These are phyloP conservation scores for Limanda limanda DNA, from an alignment of 2,113 vertebrate genomes.

Conservation along the genomic window DNA sequence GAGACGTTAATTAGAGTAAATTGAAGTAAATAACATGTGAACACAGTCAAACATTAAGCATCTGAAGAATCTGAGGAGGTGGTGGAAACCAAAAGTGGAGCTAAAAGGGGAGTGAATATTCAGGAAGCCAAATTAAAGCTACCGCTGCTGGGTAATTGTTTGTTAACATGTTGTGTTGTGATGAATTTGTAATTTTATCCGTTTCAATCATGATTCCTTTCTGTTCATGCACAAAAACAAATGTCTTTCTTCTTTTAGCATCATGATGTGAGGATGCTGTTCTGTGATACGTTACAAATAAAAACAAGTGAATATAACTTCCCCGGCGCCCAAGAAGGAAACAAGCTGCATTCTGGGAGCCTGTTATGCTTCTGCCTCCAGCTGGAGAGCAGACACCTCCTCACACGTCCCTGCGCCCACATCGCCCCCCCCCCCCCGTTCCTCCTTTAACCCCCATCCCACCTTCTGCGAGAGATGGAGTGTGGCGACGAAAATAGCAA, in stretches of 20 bases:
- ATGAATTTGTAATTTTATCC: too few species aligned
- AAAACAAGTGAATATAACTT: neutral
- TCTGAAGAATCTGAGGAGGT: neutral
- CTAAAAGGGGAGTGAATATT: neutral
- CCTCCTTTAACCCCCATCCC: constrained; percentile 35
- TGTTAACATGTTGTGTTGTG: too few species aligned
- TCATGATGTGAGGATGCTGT: neutral
- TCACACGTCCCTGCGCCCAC: constrained; percentile 28
- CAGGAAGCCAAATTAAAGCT: too few species aligned
- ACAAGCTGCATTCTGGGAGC: constrained; percentile 29
- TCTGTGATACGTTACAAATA: neutral
- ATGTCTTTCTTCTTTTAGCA: too few species aligned
- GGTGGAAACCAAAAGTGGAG: neutral
- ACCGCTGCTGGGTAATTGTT: too few species aligned
- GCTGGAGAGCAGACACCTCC: constrained; percentile 50
- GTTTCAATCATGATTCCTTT: too few species aligned
- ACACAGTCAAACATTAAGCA: too few species aligned
- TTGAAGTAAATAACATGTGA: too few species aligned
- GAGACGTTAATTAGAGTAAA: too few species aligned
- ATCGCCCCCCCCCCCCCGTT: constrained; percentile 23
- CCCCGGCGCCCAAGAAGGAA: neutral
- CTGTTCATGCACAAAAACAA: too few species aligned
- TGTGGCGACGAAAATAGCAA: constrained; percentile 64
- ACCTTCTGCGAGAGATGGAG: constrained; percentile 51
- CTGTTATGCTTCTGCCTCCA: constrained; percentile 20